A percentile compares a stretch with the other conserved stretches of the same genome.
phyloP scores from a whole-genome alignment of 2,888 invertebrate species.

The Teleiodes luculella region DNA sequence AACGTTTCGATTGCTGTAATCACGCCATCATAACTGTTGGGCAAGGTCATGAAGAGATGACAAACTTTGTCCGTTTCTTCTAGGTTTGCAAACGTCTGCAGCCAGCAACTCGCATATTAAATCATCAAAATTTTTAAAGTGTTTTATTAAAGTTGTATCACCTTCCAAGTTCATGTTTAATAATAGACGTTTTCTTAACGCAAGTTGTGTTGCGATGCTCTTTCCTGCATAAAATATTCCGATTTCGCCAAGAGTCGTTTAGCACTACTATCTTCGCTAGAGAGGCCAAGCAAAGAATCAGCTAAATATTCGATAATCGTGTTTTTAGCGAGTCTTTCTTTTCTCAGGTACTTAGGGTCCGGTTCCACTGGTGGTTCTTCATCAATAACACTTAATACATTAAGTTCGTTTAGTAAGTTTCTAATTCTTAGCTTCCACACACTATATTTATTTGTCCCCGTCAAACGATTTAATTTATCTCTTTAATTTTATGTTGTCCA shows the following conservation, averaged over 20 bases:
- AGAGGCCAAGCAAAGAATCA: slow-evolving; percentile 19
- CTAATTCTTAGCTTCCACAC: slow-evolving; percentile 30
- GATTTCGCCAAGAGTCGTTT: slow-evolving; percentile 23
- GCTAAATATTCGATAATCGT: slow-evolving; percentile 25
- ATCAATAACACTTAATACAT: slow-evolving; percentile 26
- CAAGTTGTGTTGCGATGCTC: slow-evolving; percentile 17
- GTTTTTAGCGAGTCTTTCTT: slow-evolving; percentile 25
- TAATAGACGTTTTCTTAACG: slow-evolving; percentile 14
- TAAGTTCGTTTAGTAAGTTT: slow-evolving; percentile 28
- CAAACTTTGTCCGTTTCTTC: slow-evolving; percentile 44
- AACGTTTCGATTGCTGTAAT: slow-evolving; percentile 46
- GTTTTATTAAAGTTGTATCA: too few species aligned
- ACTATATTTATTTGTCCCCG: slow-evolving; percentile 28
- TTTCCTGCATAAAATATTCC: slow-evolving; percentile 18
- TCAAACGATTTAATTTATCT: slow-evolving; percentile 26
- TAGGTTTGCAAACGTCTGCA: slow-evolving; percentile 41
- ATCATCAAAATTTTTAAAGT: too few species aligned
- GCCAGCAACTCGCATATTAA: too few species aligned
- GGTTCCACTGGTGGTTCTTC: slow-evolving; percentile 16
- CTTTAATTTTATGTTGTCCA: too few species aligned
- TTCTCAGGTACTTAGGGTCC: too few species aligned
- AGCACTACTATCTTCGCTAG: slow-evolving; percentile 13
- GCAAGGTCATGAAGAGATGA: slow-evolving; percentile 41
- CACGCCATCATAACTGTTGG: slow-evolving; percentile 39
- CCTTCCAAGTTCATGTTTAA: slow-evolving; percentile 24